These are phyloP conservation scores for Notodonta ziczac DNA, from an alignment of 2,888 invertebrate species.

Conservation along the genomic window DNA sequence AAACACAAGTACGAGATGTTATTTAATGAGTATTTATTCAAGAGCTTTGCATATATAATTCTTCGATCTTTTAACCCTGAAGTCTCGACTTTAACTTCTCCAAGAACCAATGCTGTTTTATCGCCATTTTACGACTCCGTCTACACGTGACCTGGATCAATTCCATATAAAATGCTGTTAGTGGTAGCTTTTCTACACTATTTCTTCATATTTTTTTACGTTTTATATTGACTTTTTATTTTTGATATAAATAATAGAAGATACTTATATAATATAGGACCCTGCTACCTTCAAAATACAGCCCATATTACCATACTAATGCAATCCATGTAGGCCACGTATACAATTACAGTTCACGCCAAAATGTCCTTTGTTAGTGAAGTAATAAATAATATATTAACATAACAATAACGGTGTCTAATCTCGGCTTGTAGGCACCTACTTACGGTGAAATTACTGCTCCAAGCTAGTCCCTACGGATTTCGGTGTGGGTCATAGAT, in stretches of 20 bases:
- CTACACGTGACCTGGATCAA: neutral
- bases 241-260: too few species aligned
- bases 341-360: constrained; percentile 13
- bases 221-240: too few species aligned
- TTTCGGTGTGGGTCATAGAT: constrained; percentile 21
- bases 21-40: too few species aligned
- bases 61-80: neutral
- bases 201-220: neutral
- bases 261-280: too few species aligned
- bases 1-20: too few species aligned
- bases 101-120: constrained; percentile 3
- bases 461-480: constrained; percentile 37
- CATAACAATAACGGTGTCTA: constrained; percentile 64
- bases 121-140: neutral
- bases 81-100: neutral
- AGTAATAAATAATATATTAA: constrained; percentile 56
- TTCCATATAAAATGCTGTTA: neutral
- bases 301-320: neutral
- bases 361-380: constrained; percentile 24
- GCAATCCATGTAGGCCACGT: neutral
- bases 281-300: neutral
- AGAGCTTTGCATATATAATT: neutral
- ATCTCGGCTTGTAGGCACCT: constrained; percentile 60
- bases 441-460: constrained; percentile 62
- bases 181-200: neutral